phyloP scores from a whole-genome alignment of 2,113 vertebrate species.

The Ptilonorhynchus violaceus region DNA sequence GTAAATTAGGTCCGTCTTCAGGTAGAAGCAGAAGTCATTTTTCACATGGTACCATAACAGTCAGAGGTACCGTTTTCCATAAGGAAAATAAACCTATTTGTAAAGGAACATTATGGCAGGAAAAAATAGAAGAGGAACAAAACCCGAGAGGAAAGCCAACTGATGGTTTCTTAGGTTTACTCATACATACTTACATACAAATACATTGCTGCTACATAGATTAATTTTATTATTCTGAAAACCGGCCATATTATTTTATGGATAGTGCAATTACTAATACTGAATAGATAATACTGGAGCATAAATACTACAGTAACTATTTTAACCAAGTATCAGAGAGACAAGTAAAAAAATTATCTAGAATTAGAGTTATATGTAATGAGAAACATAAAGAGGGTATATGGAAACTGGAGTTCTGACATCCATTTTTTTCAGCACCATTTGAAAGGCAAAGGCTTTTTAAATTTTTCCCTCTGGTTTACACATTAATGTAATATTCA shows the following conservation, averaged over 20 bases:
- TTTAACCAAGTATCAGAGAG: conserved; percentile 4
- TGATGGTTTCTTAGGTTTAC: not conserved
- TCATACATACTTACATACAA: not conserved
- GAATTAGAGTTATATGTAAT: not conserved
- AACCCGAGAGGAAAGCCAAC: not conserved
- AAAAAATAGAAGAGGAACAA: not conserved
- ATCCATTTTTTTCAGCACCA: not conserved
- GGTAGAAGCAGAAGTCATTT: not conserved
- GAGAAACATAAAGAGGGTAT: not conserved
- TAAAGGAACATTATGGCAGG: not conserved
- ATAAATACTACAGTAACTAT: conserved; percentile 31
- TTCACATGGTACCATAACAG: not conserved
- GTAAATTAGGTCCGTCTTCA: not conserved
- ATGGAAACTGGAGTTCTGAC: not conserved
- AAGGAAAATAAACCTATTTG: not conserved
- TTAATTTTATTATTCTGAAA: conserved; percentile 25
- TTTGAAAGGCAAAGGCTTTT: not conserved
- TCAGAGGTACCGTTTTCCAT: not conserved
- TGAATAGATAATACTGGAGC: not conserved
- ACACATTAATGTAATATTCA: not conserved
- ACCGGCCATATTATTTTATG: not conserved
- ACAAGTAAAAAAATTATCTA: not conserved
- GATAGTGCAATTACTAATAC: conserved; percentile 12
- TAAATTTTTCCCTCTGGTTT: not conserved
- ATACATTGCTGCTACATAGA: not conserved